These are phyloP conservation scores for Pyrrhosoma nymphula DNA, from an alignment of 2,888 invertebrate genomes.

Conservation along the genomic window DNA sequence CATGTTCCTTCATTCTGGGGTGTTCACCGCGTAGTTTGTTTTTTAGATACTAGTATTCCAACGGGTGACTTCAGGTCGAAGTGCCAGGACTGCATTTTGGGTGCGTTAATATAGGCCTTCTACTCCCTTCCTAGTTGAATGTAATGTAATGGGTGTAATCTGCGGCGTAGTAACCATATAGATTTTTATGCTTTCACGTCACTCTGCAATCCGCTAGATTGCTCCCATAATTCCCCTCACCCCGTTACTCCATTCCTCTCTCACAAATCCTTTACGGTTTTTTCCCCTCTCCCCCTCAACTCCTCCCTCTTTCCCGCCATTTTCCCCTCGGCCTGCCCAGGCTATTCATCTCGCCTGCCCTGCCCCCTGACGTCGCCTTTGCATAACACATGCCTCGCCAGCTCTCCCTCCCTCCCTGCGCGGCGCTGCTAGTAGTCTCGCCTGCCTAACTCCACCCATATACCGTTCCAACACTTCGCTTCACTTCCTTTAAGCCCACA, in stretches of 20 bases:
- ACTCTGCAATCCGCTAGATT: neutral
- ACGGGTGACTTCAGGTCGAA: too few species aligned
- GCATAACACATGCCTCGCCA: slow-evolving; percentile 42
- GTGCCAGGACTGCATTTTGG: too few species aligned
- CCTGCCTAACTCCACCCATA: neutral
- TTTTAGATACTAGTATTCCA: too few species aligned
- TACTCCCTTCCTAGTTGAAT: too few species aligned
- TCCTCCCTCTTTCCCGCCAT: neutral
- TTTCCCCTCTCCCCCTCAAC: too few species aligned
- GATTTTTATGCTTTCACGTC: neutral
- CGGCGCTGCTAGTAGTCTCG: neutral
- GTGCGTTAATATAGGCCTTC: too few species aligned
- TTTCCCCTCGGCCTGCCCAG: neutral
- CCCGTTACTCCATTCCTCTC: neutral
- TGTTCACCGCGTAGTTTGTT: too few species aligned
- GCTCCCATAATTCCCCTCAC: slow-evolving; percentile 13
- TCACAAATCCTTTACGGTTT: neutral
- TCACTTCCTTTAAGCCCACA: neutral
- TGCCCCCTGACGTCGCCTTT: slow-evolving; percentile 33
- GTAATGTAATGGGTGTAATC: too few species aligned
- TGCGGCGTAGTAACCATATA: too few species aligned
- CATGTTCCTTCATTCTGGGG: too few species aligned
- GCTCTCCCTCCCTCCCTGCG: neutral
- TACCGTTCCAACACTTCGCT: neutral
- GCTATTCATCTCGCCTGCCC: neutral